Evolutionary conservation across 2,888 invertebrate genomes (phyloP).

Genomic region (Sphaerophoria rueppellii): DNA sequence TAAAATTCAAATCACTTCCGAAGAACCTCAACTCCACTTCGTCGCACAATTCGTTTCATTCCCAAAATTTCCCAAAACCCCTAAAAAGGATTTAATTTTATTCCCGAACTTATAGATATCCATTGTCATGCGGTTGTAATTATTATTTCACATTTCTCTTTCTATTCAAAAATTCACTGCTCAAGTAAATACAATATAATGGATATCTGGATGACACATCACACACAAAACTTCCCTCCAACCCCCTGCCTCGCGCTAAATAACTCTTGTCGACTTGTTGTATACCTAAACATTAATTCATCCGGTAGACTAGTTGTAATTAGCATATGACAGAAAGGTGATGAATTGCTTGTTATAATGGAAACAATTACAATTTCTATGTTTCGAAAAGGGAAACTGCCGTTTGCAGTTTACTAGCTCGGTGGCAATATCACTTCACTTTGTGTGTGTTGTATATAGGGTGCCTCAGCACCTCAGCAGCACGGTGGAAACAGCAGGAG

Average conservation of each 20-base stretch:
- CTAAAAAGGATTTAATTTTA: constrained; percentile 18
- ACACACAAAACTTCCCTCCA: not conserved
- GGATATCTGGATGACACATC: not conserved
- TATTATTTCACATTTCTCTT: constrained; percentile 4
- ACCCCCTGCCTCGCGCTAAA: not conserved
- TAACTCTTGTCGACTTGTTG: no score
- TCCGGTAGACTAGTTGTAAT: constrained; percentile 44
- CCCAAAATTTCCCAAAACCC: not conserved
- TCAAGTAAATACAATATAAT: constrained; percentile 12
- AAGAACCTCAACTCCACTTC: not conserved
- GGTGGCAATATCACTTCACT: constrained; percentile 2
- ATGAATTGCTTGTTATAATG: constrained; percentile 70
- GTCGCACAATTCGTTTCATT: not conserved
- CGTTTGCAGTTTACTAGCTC: not conserved
- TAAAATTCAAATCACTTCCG: constrained; percentile 34
- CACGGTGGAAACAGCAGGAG: no score
- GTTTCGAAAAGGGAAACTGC: constrained; percentile 38
- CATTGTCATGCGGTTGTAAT: constrained; percentile 11
- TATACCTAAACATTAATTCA: constrained; percentile 9
- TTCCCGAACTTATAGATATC: constrained; percentile 11
- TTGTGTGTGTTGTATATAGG: constrained; percentile 18
- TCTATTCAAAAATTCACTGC: not conserved
- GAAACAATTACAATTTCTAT: constrained; percentile 69
- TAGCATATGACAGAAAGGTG: constrained; percentile 73
- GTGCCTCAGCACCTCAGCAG: constrained; percentile 18